Base-by-base conservation (phyloP, 2,888 invertebrate species). In the Rhamnusium bicolor region DNA sequence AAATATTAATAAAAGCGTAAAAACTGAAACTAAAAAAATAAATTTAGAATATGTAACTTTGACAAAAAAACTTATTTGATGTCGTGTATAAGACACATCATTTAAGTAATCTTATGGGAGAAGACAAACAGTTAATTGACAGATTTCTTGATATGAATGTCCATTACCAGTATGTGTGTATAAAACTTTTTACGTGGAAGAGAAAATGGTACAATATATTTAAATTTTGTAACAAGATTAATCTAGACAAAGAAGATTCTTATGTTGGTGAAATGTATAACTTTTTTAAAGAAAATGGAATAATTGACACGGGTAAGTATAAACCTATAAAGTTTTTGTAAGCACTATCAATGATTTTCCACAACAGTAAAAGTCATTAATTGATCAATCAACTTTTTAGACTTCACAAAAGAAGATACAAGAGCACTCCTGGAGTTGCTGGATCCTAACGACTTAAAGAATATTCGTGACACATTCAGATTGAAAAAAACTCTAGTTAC, bases 131-230 rank as follows among this genome's bases (percentile, higher is more conserved):
- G 14, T 18, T 72, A 29, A 47, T 80, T 18, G 46, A 47, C 1
- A 72, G 58, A 19, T 82, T 81, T 76, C 49, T 63, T 14, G 54
- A 53, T 8, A 70, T 79, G 73, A 65, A 75, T 18, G 47, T 71
- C 16, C 58, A 79, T 19, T 77, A 80, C 53, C 80, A 83, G 54
- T 84, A 77, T 66, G 71, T 77, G 47, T 73, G 82, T 21, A 67
- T 82, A 66, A 83, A 84, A 74, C 69, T 84, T 47, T 82, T 77
- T 24, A 68, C 73, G 8, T 80, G 80, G 73, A 49, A 76, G 58
- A 79, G 69, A 18, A 75, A 62, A 2, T 84, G 83, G 82, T 81
- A 83, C 63, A 83, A 81, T 67, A 73, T 83, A 19, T 76, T 77
- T 14, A 75, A 76, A 18, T 83, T 81, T 68, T 79, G 79, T 19